Evolutionary conservation across 2,888 invertebrate species (phyloP), one percentile per base, ranked within the genome.

Genomic region (Meiosimyza platycephala): DNA sequence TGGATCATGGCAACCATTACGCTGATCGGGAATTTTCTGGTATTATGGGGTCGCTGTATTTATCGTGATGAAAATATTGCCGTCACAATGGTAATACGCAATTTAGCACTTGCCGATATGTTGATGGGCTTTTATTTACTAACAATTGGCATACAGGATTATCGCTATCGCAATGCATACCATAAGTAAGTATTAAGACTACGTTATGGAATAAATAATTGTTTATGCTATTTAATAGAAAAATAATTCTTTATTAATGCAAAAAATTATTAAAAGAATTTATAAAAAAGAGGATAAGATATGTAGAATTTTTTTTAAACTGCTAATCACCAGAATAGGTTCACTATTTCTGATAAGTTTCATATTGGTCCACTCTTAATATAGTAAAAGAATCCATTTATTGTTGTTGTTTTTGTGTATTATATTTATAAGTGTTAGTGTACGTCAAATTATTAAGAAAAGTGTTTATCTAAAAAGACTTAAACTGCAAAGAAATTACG

Each of bases 41-140:
- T 93, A 0, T 85, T 93, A 15, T 90, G 89, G 87, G 91, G 91
- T 72, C 88, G 91, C 75, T 89, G 89, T 74, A 88, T 90, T 12
- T 88, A 90, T 70, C 88, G 88, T 48, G 91, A 91, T 80, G 92
- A 92, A 80, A 91, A 92, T 81, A 88, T 88, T 63, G 89, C 90
- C 0, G 88, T 92, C 1, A 91, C 91, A 62, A 88, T 92, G 79
- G 90, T 92, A 64, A 90, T 93, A 72, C 88, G 90, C 71, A 92
- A 92, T 83, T 85, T 93, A 52, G 92, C 92, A 62, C 89, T 90
- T 40, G 90, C 92, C 13, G 93, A 93, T 81, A 87, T 92, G 78
- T 83, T 93, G 63, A 93, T 93, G 91, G 92, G 92, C 7, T 81
- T 92, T 71, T 93, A 93, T 83, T 85, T 93, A 75, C 80, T 90